Evolutionary conservation across 2,113 vertebrate genomes (phyloP).

Genomic region (Paedocypris sp.): DNA sequence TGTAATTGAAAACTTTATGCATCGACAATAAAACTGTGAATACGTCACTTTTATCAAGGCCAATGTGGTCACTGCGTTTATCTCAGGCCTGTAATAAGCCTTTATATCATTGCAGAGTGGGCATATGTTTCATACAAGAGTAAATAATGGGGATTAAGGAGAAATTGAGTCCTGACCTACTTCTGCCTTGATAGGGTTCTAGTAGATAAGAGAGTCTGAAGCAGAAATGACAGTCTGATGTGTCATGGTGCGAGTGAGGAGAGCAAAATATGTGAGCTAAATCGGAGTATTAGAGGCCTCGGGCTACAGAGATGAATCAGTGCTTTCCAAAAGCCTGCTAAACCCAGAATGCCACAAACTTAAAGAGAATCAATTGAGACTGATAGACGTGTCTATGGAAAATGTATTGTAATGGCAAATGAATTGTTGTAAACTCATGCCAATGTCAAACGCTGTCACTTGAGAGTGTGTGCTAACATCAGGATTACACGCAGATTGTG

Average conservation of each 20-base stretch:
- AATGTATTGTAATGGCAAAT: not conserved
- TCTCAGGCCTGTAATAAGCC: constrained; percentile 60
- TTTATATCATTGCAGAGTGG: constrained; percentile 47
- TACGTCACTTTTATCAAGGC: constrained; percentile 34
- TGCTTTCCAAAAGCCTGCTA: constrained; percentile 7
- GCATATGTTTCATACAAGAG: constrained; percentile 55
- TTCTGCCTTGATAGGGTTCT: constrained; percentile 48
- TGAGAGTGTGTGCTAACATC: not conserved
- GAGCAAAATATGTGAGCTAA: constrained; percentile 1
- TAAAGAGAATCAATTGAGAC: not conserved
- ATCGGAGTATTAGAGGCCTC: not conserved
- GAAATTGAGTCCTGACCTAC: constrained; percentile 49
- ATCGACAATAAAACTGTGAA: constrained; percentile 50
- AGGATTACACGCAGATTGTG: too few species aligned
- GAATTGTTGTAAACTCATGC: not conserved
- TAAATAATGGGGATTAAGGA: constrained; percentile 52
- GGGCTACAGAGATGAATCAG: constrained; percentile 9
- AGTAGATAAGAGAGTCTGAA: constrained; percentile 45
- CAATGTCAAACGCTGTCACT: not conserved
- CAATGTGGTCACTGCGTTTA: constrained; percentile 54
- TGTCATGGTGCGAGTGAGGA: constrained; percentile 38
- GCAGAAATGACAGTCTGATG: constrained; percentile 50
- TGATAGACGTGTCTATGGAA: not conserved
- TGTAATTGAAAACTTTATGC: too few species aligned
- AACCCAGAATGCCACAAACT: not conserved